phyloP scores from a whole-genome alignment of 1,140 invertebrate species.

The Papilio helenus region DNA sequence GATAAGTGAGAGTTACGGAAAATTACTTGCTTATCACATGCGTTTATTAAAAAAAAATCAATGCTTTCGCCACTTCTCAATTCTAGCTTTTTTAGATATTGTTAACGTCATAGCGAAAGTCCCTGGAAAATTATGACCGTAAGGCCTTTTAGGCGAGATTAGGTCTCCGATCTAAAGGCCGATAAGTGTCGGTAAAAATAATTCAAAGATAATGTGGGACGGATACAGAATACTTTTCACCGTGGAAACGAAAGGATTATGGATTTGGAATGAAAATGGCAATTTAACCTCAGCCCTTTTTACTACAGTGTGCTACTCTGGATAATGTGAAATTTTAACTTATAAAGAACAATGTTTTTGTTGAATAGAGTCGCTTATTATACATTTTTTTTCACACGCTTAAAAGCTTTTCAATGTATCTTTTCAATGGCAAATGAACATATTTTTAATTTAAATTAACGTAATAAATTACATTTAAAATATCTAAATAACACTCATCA shows the following conservation, averaged over 20 bases:
- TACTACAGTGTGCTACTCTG: background rate
- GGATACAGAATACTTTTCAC: conserved; percentile 22
- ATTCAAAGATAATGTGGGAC: conserved; percentile 33
- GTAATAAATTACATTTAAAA: background rate
- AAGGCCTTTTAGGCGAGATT: conserved; percentile 19
- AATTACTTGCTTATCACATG: background rate
- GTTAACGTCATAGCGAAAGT: background rate
- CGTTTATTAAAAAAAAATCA: background rate
- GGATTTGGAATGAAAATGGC: conserved; percentile 19
- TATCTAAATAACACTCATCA: background rate
- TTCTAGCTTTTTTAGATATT: background rate
- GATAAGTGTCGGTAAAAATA: conserved; percentile 24
- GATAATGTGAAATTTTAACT: background rate
- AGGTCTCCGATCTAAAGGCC: conserved; percentile 3
- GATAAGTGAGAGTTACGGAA: background rate
- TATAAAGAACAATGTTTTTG: background rate
- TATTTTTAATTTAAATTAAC: background rate
- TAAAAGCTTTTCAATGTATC: too few species aligned
- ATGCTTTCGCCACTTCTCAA: background rate
- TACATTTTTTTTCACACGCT: background rate
- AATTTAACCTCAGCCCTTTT: background rate
- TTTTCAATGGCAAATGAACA: too few species aligned
- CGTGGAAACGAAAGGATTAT: conserved; percentile 29
- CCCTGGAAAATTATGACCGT: conserved; percentile 12
- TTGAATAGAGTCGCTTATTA: background rate